phyloP scores from a whole-genome alignment of 2,113 vertebrate genomes.

The Suncus etruscus region DNA sequence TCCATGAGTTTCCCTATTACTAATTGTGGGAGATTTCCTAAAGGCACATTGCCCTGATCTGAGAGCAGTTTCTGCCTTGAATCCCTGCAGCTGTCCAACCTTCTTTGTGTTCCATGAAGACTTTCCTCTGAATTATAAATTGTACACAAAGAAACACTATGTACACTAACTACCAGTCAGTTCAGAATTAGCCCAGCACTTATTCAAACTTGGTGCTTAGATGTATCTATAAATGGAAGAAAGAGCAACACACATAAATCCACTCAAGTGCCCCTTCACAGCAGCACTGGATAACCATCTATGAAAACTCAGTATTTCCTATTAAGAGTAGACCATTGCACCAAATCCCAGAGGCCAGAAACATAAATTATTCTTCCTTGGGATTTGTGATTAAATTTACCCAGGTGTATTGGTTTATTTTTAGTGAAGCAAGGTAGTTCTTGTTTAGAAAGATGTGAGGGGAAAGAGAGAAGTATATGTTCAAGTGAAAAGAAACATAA shows the following conservation, averaged over 20 bases:
- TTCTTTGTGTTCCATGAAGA: not conserved
- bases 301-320: not conserved
- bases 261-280: not conserved
- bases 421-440: too few relatives aligned
- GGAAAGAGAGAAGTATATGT: too few relatives aligned
- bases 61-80: not conserved
- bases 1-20: rapidly evolving
- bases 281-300: not conserved
- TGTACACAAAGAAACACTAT: not conserved
- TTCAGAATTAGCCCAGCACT: not conserved
- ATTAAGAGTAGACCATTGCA: not conserved
- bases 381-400: not conserved
- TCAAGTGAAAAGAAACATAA: too few relatives aligned
- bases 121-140: not conserved
- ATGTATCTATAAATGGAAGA: not conserved
- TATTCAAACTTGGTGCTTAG: not conserved
- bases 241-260: not conserved
- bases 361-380: not conserved
- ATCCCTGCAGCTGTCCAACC: not conserved
- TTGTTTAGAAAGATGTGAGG: too few relatives aligned
- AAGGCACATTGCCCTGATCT: not conserved
- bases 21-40: not conserved
- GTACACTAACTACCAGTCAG: not conserved
- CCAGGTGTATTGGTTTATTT: not conserved
- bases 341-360: not conserved